A percentile compares a stretch with the other conserved stretches of the same genome.
phyloP scores from a whole-genome alignment of 2,797 vertebrate species.

The Liparis tanakae region DNA sequence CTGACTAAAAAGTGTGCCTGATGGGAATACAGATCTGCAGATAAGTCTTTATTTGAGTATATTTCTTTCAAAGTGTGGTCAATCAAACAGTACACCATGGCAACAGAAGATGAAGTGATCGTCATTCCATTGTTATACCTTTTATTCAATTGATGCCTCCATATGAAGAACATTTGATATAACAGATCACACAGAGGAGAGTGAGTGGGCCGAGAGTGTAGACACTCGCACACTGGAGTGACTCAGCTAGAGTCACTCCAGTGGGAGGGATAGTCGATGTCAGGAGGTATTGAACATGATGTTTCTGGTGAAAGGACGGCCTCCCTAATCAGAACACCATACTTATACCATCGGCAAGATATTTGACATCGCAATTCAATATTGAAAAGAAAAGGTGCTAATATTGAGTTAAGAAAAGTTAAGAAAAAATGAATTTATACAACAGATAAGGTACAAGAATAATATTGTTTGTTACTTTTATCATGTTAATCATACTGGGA shows the following conservation, averaged over 20 bases:
- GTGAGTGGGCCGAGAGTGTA: neutral
- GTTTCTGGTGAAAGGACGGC: neutral
- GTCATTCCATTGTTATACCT: neutral
- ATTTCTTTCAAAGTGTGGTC: conserved; percentile 14
- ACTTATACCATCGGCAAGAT: conserved; percentile 7
- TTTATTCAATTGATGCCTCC: conserved; percentile 1
- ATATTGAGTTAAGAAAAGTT: neutral
- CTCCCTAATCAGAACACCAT: neutral
- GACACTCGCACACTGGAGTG: neutral
- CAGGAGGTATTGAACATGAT: neutral
- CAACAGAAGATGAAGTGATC: conserved; percentile 30
- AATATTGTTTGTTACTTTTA: neutral
- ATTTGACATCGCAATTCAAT: neutral
- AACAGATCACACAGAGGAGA: neutral
- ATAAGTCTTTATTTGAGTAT: conserved; percentile 13
- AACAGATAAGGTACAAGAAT: neutral
- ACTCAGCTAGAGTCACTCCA: neutral
- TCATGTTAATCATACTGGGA: neutral
- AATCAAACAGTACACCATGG: conserved; percentile 12
- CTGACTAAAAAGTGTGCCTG: neutral
- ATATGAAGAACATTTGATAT: conserved; percentile 2
- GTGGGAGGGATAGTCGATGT: neutral
- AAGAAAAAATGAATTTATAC: neutral
- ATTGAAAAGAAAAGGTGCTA: neutral
- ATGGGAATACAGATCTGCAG: conserved; percentile 3